These are phyloP conservation scores for Electrophaes corylata DNA, from an alignment of 2,888 invertebrate genomes.

Conservation along the genomic window DNA sequence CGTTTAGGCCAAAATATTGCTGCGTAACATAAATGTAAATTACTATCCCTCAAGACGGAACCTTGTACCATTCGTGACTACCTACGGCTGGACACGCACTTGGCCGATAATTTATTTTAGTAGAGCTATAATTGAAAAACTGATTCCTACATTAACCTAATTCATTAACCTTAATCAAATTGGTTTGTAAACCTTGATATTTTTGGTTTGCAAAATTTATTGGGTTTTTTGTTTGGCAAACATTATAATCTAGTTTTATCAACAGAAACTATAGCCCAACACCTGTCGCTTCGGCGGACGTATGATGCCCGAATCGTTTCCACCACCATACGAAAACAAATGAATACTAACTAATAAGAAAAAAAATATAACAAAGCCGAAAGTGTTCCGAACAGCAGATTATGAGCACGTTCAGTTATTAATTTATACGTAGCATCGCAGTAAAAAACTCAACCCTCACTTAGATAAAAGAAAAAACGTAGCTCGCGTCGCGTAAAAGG, in stretches of 20 bases:
- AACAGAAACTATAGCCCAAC: slow-evolving; percentile 46
- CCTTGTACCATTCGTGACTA: background rate
- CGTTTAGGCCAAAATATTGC: no score
- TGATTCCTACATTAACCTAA: background rate
- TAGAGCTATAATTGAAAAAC: no score
- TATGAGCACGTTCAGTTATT: slow-evolving; percentile 83
- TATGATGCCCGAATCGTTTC: slow-evolving; percentile 70
- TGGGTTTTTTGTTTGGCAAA: no score
- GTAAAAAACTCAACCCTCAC: slow-evolving; percentile 80
- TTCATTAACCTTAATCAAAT: background rate
- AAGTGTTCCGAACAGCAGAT: slow-evolving; percentile 81
- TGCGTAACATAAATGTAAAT: no score
- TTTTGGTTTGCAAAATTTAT: background rate
- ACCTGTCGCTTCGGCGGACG: slow-evolving; percentile 72
- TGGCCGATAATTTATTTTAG: no score
- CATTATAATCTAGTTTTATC: no score
- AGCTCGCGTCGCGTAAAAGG: slow-evolving; percentile 82
- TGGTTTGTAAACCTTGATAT: background rate
- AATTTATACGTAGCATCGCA: slow-evolving; percentile 81
- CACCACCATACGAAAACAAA: slow-evolving; percentile 79
- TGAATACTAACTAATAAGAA: slow-evolving; percentile 65
- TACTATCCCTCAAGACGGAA: no score
- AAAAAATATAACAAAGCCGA: slow-evolving; percentile 78
- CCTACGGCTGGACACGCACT: background rate
- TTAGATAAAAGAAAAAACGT: slow-evolving; percentile 73